These are phyloP conservation scores for Sturnus vulgaris DNA, from an alignment of 2,113 vertebrate species.

Conservation along the genomic window DNA sequence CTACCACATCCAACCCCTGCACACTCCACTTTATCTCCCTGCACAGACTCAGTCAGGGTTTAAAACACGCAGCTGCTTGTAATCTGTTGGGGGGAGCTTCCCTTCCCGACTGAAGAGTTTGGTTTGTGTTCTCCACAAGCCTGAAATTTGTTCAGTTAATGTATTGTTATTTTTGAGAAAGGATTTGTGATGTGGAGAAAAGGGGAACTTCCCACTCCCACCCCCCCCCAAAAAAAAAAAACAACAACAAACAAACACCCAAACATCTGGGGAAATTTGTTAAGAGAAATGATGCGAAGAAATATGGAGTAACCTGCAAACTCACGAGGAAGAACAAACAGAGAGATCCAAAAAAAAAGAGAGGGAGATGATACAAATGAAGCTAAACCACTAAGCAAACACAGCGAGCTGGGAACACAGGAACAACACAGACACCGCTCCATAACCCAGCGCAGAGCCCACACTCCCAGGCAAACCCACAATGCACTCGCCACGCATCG, in stretches of 20 bases:
- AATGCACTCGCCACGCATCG: slow-evolving; percentile 54
- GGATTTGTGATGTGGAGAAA: not conserved
- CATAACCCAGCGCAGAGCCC: not conserved
- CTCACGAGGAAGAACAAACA: not conserved
- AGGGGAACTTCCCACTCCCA: not conserved
- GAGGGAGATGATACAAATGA: not conserved
- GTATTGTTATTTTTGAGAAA: not conserved
- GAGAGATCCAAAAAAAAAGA: not conserved
- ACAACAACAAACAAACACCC: not conserved
- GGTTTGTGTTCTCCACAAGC: not conserved
- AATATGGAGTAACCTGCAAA: slow-evolving; percentile 55
- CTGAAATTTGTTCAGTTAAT: not conserved
- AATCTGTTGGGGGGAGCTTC: not conserved
- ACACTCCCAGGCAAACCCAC: slow-evolving; percentile 48
- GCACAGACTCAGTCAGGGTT: not conserved
- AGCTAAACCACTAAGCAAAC: slow-evolving; percentile 2
- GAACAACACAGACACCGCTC: not conserved
- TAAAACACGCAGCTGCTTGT: slow-evolving; percentile 28
- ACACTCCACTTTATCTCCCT: not conserved
- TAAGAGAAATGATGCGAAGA: slow-evolving; percentile 9
- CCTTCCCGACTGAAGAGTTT: slow-evolving; percentile 15
- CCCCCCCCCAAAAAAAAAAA: too few species aligned
- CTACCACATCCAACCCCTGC: not conserved
- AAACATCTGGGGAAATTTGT: not conserved
- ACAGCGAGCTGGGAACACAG: not conserved